These are phyloP conservation scores for Edolisoma coerulescens DNA, from an alignment of 2,113 vertebrate genomes.

Conservation along the genomic window DNA sequence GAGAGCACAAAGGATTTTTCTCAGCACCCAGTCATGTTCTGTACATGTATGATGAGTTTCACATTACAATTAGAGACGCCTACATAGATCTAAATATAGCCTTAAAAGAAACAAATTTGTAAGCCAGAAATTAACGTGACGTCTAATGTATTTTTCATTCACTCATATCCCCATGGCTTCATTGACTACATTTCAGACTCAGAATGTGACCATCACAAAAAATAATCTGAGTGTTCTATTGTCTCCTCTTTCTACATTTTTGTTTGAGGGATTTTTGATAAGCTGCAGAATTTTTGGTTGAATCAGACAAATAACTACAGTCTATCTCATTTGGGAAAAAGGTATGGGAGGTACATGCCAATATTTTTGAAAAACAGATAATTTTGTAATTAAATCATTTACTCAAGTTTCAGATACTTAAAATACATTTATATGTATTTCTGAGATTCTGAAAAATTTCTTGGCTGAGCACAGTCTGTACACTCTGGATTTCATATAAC, in stretches of 20 bases:
- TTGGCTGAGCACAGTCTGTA: background rate
- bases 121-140: background rate
- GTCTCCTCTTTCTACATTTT: background rate
- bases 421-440: background rate
- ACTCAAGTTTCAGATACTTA: background rate
- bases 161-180: background rate
- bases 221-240: background rate
- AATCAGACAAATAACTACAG: background rate
- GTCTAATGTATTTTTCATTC: background rate
- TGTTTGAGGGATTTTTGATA: background rate
- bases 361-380: conserved; percentile 8
- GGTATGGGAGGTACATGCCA: background rate
- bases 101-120: background rate
- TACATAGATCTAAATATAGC: background rate
- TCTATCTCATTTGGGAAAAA: background rate
- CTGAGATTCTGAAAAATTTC: background rate
- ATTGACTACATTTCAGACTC: background rate
- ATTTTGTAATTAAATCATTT: background rate
- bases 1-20: background rate
- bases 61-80: background rate
- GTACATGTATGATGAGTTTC: background rate
- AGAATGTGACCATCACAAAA: background rate
- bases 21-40: background rate
- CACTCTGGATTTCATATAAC: background rate
- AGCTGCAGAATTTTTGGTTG: background rate